phyloP scores from a whole-genome alignment of 2,797 vertebrate species.

The Meda fulgida region DNA sequence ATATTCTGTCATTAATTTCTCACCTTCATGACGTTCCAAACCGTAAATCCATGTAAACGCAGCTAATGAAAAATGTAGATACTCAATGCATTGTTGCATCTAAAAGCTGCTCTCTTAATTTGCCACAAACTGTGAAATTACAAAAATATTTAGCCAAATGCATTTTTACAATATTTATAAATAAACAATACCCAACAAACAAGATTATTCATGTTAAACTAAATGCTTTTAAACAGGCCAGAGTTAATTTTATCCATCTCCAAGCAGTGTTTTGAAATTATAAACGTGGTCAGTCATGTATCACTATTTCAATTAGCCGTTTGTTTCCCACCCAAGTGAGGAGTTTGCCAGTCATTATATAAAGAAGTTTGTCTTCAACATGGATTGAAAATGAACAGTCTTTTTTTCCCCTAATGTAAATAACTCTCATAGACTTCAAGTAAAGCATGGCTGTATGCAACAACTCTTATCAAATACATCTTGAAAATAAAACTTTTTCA shows the following conservation, averaged over 20 bases:
- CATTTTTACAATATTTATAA: neutral
- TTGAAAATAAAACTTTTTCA: no score
- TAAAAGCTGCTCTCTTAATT: neutral
- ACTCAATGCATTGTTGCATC: neutral
- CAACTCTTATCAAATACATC: neutral
- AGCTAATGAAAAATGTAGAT: neutral
- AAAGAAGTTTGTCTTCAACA: neutral
- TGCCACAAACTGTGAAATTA: neutral
- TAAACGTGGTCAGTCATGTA: neutral
- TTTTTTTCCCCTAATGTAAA: neutral
- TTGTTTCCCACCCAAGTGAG: neutral
- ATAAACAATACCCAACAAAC: neutral
- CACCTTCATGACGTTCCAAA: no score
- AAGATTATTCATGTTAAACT: neutral
- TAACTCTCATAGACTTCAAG: neutral
- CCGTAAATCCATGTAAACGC: neutral
- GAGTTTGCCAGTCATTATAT: neutral
- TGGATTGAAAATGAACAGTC: neutral
- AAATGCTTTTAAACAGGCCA: neutral
- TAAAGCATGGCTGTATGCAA: neutral
- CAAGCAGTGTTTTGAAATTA: conserved; percentile 1
- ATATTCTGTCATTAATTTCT: no score
- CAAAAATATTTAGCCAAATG: neutral
- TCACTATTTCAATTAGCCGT: neutral
- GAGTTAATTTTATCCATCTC: neutral